phyloP scores from a whole-genome alignment of 2,888 invertebrate species.

The Diaprepes abbreviatus region DNA sequence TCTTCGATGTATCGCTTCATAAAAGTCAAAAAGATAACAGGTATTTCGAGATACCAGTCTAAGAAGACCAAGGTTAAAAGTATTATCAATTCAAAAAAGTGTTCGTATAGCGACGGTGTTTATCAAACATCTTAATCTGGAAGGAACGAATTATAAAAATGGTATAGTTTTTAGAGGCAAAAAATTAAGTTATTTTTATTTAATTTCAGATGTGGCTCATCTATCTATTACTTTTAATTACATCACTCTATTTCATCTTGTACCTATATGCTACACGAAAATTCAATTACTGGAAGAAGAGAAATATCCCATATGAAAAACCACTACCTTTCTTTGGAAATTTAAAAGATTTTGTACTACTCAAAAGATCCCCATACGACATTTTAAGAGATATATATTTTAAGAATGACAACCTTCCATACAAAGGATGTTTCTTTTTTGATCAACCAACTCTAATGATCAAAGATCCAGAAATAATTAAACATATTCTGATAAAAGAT shows the following conservation, averaged over 20 bases:
- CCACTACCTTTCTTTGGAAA: constrained; percentile 13
- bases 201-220: neutral
- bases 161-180: too few species aligned
- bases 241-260: neutral
- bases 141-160: too few species aligned
- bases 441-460: constrained; percentile 1
- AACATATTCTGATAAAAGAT: constrained; percentile 16
- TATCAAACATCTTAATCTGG: too few species aligned
- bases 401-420: neutral
- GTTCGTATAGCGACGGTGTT: too few species aligned
- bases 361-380: neutral
- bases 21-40: too few species aligned
- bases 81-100: too few species aligned
- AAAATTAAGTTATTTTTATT: too few species aligned
- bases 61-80: too few species aligned
- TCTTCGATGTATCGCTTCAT: too few species aligned
- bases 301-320: constrained; percentile 10
- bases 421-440: constrained; percentile 4
- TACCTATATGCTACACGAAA: constrained; percentile 44
- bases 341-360: neutral
- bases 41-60: too few species aligned
- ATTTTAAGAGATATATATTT: neutral
- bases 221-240: neutral
- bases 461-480: constrained; percentile 10
- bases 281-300: constrained; percentile 6